Base-by-base conservation (phyloP, 2,888 invertebrate species). In the Mechanitis messenoides region DNA sequence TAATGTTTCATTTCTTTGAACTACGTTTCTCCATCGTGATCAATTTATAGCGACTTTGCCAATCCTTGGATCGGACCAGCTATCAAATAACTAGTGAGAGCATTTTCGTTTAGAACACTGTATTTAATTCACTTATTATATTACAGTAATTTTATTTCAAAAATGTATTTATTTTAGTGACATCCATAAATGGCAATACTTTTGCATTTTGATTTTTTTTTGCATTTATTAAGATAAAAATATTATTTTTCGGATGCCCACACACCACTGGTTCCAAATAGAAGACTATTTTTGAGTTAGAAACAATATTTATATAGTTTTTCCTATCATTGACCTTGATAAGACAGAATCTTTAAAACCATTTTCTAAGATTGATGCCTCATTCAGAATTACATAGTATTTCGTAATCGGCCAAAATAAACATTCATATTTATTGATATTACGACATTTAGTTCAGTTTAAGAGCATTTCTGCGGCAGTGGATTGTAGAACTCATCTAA, bases 401-500 rank as follows among this genome's bases (percentile, higher is more conserved):
- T 85, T 87, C 85, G 85, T 87, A 88, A 89, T 84, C 84, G 74
- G 79, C 82, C 77, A 84, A 87, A 89, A 90, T 90, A 90, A 87
- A 85, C 83, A 75, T 83, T 82, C 79, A 85, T 85, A 85, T 85
- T 87, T 86, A 88, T 88, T 86, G 84, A 84, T 82, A 83, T 88
- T 88, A 86, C 86, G 85, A 88, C 87, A 87, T 81, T 81, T 74
- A 74, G 79, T 76, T 82, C 79, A 75, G 78, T 62, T 61, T 56
- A 38, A 81, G 77, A 77, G 78, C 76, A 72, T 71, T 75, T 73
- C 78, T 74, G 73, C 71, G 72, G 68, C 68, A 73, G n/a, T 50
- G 50, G 50, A 31, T 50, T 50, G 50, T 50, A 31, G 71, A 76
- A 76, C 74, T 76, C 77, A 74, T 70, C 74, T 82, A 79, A 77